Conservation (phyloP, 64 coral and sea anemone genomes). For the Catalaphyllia jardinei region DNA sequence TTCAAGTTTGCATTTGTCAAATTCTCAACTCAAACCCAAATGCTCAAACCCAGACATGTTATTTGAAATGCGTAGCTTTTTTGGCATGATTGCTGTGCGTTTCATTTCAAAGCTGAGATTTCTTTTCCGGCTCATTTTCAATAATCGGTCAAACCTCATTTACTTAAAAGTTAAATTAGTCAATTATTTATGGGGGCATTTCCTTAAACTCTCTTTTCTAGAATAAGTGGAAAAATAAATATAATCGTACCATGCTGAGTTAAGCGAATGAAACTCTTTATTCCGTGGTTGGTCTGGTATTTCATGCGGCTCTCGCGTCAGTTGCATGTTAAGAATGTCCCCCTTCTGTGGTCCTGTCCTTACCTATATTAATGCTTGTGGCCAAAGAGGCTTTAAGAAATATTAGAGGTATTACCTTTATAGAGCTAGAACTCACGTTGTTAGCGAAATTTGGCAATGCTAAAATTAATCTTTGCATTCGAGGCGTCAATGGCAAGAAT, state of each 20-base stretch:
- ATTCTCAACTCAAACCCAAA: too few species aligned
- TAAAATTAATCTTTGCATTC: too few species aligned
- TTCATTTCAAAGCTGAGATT: not conserved
- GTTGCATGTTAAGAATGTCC: not conserved
- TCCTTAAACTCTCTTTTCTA: not conserved
- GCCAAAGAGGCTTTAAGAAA: too few species aligned
- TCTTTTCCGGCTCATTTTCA: not conserved
- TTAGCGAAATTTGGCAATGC: too few species aligned
- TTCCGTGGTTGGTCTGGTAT: not conserved
- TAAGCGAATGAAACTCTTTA: not conserved
- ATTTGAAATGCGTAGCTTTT: too few species aligned
- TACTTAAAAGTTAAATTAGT: not conserved
- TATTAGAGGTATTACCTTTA: too few species aligned
- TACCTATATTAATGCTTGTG: too few species aligned
- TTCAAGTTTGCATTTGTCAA: too few species aligned
- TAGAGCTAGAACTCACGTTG: too few species aligned
- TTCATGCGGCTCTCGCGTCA: not conserved
- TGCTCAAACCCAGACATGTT: too few species aligned
- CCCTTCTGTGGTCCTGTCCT: not conserved
- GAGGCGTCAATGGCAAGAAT: too few species aligned
- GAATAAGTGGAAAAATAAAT: not conserved
- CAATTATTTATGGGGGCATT: not conserved
- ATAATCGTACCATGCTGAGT: not conserved
- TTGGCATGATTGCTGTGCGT: not conserved
- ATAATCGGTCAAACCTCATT: not conserved